These are phyloP conservation scores for Limnephilus auricula DNA, from an alignment of 2,888 invertebrate genomes.

Conservation along the genomic window DNA sequence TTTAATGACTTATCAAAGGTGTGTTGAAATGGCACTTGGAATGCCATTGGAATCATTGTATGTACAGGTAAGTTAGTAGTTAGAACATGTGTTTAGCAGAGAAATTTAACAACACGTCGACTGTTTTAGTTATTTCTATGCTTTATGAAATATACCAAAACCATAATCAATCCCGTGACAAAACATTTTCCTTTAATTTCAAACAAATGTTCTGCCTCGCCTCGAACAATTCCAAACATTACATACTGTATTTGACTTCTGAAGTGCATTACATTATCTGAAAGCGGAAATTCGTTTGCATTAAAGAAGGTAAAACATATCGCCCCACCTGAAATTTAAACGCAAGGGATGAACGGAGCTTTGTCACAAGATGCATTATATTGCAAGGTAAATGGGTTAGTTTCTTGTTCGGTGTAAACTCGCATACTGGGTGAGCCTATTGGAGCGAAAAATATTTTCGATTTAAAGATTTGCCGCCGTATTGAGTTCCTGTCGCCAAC, in stretches of 20 bases:
- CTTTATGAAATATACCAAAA: neutral
- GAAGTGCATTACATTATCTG: neutral
- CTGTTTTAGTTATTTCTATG: neutral
- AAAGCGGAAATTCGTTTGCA: neutral
- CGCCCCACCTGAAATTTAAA: neutral
- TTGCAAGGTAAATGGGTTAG: neutral
- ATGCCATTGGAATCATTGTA: too few relatives aligned
- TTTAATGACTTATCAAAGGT: too few relatives aligned
- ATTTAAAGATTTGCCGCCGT: conserved; percentile 45
- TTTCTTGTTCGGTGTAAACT: neutral
- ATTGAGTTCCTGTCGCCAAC: conserved; percentile 43
- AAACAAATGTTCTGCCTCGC: neutral
- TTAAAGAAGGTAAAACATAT: neutral
- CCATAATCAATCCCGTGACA: neutral
- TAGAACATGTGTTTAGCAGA: too few relatives aligned
- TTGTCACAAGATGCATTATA: neutral
- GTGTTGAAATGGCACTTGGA: too few relatives aligned
- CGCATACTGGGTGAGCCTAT: conserved; percentile 26
- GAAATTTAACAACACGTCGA: neutral
- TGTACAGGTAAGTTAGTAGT: too few relatives aligned
- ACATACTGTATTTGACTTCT: neutral
- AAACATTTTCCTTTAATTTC: neutral
- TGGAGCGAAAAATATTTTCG: conserved; percentile 37
- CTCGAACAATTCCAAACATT: neutral
- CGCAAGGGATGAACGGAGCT: neutral